Evolutionary conservation across 2,113 vertebrate species (phyloP), one percentile per base, ranked within the genome.

Genomic region (Noturus placidus): DNA sequence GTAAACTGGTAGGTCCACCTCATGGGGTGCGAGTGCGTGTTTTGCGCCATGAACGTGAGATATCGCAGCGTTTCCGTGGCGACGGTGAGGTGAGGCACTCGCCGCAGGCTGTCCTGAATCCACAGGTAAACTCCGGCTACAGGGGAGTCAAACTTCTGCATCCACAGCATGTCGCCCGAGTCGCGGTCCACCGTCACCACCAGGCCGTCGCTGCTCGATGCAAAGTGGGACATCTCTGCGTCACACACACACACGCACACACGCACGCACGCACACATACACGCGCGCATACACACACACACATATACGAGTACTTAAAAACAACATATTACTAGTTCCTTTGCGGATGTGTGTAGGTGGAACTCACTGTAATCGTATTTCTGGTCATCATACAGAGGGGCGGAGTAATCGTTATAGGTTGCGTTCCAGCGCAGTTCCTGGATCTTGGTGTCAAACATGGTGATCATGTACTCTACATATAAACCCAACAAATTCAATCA

Each of bases 61-160:
- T 97, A 99, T 72, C 97, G 97, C 69, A 99, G 93, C 0, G 97
- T 99, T 90, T 99, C 98, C 92, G 95, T 94, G 89, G 97, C 98
- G 54, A 99, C 92, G 0, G 97, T 98, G 91, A 98, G 95, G 91
- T 98, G 97, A 2, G 96, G 96, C 7, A 97, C 90, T 6, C 97
- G 96, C 61, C 91, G 95, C 61, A 99, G 94, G 30, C 96, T 95
- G 87, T 99, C 97, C 81, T 97, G 97, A 25, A 96, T 95, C 95
- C 98, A 99, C 84, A 96, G 70, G 65, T 99, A 99, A 82, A 99
- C 92, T 2, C 97, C 97, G 0, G 95, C 95, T 74, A 99, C 97
- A 0, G 98, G 98, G 0, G 97, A 96, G 0, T 96, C 98, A 0
- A 97, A 97, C 92, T 99, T 97, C 91, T 97, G 98, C 0, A 96